Evolutionary conservation across 2,797 vertebrate genomes (phyloP), one percentile per base, ranked within the genome.

Genomic region (Salmo trutta): DNA sequence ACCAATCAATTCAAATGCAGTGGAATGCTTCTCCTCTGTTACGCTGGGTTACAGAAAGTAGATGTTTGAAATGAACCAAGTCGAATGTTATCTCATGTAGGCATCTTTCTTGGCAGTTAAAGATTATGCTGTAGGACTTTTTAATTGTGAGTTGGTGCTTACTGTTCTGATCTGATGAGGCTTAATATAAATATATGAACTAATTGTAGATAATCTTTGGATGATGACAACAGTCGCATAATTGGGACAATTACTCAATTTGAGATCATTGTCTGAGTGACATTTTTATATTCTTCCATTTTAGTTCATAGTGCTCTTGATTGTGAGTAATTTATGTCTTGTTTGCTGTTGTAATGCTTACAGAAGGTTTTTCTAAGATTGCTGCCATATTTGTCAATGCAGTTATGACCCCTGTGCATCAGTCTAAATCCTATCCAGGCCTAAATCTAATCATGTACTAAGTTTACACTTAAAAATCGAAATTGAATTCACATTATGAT

Each of bases 1-100:
- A 33, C 31, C 27, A 36, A 14, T 54, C 66, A 16, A 8, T 59
- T 81, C 1, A 47, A 80, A 87, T 29, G 52, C 62, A 70, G 2
- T 27, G 74, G 67, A 73, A 77, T 64, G 82, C 29, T 10, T 2
- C n/a, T 19, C 29, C 75, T 52, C 19, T 1, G 14, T 15, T 68
- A 16, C 5, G 2, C 66, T 19, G 66, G 29, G 66, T 36, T 15
- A 31, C 31, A 47, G 66, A 77, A 56, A 54, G n/a, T 47, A 17
- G 54, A 56, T n/a, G 54, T 56, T 56, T 4, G 6, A 24, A 41
- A 5, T 29, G 7, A 56, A 59, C 7, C 27, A 31, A 17, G 24
- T 19, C 10, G 17, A 16, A 24, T 41, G 31, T 21, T 72, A 29
- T 72, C 70, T 27, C 21, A 8, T 53, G 70, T 17, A 19, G 21